A percentile compares a stretch with the other conserved stretches of the same genome.
Evolutionary conservation across 2,797 vertebrate species (phyloP).

Genomic region (Sebastes glaucus): DNA sequence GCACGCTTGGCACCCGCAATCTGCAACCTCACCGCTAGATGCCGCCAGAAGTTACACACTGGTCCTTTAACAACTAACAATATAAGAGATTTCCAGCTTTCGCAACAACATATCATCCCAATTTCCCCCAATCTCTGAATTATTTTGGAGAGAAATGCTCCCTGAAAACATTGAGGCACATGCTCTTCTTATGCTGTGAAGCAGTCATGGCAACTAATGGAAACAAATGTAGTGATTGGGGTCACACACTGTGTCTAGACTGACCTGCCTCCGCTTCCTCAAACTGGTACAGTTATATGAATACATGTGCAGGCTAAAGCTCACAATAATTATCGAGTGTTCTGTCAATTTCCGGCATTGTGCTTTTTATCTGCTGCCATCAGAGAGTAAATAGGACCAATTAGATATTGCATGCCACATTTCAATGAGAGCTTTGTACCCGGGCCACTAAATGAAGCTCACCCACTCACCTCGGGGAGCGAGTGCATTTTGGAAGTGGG

Average conservation of each 20-base stretch:
- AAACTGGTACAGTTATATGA: conserved; percentile 1
- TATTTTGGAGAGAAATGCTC: not conserved
- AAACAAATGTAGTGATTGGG: not conserved
- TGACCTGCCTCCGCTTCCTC: conserved; percentile 1
- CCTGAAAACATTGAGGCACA: not conserved
- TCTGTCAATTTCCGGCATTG: conserved; percentile 29
- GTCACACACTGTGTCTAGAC: not conserved
- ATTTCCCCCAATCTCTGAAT: not conserved
- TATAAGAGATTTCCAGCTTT: not conserved
- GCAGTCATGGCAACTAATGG: not conserved
- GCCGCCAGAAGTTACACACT: too few species aligned
- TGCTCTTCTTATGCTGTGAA: not conserved
- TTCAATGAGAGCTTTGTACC: conserved; percentile 28
- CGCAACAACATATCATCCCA: not conserved
- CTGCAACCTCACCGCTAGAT: too few species aligned
- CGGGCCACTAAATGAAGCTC: conserved; percentile 26
- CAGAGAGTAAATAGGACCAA: conserved; percentile 10
- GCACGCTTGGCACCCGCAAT: too few species aligned
- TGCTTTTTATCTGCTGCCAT: conserved; percentile 32
- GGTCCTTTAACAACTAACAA: not conserved
- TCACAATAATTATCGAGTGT: conserved; percentile 21
- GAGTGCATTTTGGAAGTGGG: conserved; percentile 11
- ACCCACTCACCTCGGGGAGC: not conserved
- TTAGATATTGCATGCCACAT: conserved; percentile 22
- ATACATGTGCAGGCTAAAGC: conserved; percentile 1